These are phyloP conservation scores for Vanessa cardui DNA, from an alignment of 2,888 invertebrate species.

Conservation along the genomic window DNA sequence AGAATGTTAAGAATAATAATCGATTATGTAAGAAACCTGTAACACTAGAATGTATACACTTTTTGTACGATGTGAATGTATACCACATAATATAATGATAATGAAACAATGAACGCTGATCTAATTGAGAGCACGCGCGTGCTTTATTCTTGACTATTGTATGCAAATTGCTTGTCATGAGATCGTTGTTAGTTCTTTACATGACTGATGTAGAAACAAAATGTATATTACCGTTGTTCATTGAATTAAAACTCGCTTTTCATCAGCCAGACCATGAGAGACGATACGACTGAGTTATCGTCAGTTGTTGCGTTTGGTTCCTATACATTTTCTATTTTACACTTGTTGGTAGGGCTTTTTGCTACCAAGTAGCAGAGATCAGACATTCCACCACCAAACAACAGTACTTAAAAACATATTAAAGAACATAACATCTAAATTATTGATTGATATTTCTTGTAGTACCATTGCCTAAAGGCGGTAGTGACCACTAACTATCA, in stretches of 20 bases:
- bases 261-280: too few relatives aligned
- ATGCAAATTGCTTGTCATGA: conserved; percentile 59
- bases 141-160: conserved; percentile 68
- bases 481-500: too few relatives aligned
- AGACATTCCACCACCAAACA: too few relatives aligned
- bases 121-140: conserved; percentile 72
- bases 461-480: too few relatives aligned
- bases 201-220: conserved; percentile 28
- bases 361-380: too few relatives aligned
- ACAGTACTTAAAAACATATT: too few relatives aligned
- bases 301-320: too few relatives aligned
- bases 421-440: too few relatives aligned
- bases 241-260: conserved; percentile 7
- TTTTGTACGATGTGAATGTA: conserved; percentile 25
- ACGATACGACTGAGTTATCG: too few relatives aligned
- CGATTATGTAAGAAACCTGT: conserved; percentile 23
- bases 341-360: too few relatives aligned
- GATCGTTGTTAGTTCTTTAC: conserved; percentile 30
- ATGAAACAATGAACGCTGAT: conserved; percentile 71
- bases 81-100: conserved; percentile 35
- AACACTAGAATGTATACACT: conserved; percentile 12
- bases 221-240: conserved; percentile 10
- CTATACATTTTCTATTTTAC: too few relatives aligned
- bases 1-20: conserved; percentile 9
- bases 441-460: too few relatives aligned